phyloP scores from a whole-genome alignment of 2,888 invertebrate genomes.

The Xestobium rufovillosum region DNA sequence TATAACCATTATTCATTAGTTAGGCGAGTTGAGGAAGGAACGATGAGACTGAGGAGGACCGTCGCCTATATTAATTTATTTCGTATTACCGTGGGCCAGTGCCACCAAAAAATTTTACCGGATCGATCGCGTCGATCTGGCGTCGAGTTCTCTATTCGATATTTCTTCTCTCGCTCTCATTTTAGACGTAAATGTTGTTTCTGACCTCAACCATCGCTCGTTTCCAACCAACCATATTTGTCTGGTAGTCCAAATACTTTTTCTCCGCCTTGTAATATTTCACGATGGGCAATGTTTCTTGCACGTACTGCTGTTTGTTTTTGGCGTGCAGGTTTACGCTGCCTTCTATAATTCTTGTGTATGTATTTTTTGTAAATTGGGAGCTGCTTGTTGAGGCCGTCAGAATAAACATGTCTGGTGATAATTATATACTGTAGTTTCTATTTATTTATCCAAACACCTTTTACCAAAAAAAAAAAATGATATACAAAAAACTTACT shows the following conservation, averaged over 20 bases:
- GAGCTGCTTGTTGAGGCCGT: slow-evolving; percentile 44
- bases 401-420: slow-evolving; percentile 35
- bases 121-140: slow-evolving; percentile 27
- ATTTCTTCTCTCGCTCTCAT: slow-evolving; percentile 34
- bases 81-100: slow-evolving; percentile 30
- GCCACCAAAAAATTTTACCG: slow-evolving; percentile 15
- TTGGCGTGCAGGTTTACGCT: background rate
- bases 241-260: too few species aligned
- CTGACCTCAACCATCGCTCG: slow-evolving; percentile 34
- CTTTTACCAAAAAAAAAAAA: too few species aligned
- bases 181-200: slow-evolving; percentile 36
- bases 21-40: slow-evolving; percentile 33
- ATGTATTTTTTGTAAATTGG: slow-evolving; percentile 63
- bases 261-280: slow-evolving; percentile 10
- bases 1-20: slow-evolving; percentile 29
- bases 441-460: background rate
- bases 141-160: slow-evolving; percentile 34
- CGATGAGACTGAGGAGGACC: slow-evolving; percentile 44
- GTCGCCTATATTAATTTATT: slow-evolving; percentile 27
- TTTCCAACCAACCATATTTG: too few species aligned
- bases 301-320: too few species aligned
- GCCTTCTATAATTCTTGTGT: slow-evolving; percentile 38
- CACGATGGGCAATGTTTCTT: too few species aligned
- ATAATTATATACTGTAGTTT: background rate
- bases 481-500: too few species aligned